A percentile compares a stretch with the other conserved stretches of the same genome.
These are phyloP conservation scores for Bagarius yarrelli DNA, from an alignment of 2,113 vertebrate species.

Conservation along the genomic window DNA sequence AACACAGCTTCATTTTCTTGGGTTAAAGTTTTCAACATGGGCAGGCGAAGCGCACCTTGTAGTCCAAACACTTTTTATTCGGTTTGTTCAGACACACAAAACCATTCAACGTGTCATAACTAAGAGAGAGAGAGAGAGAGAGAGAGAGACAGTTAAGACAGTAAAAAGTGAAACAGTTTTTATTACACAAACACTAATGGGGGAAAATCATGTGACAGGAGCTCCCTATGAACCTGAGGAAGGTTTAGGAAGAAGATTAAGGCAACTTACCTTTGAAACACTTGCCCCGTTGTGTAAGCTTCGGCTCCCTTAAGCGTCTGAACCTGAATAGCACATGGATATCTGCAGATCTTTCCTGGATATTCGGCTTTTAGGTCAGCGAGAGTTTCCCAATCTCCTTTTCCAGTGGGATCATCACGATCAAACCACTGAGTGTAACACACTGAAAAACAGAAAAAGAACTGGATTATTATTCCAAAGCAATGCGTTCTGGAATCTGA, in stretches of 20 bases:
- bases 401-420: slow-evolving; percentile 53
- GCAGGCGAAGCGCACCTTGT: slow-evolving; percentile 15
- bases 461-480: too few species aligned
- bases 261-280: neutral
- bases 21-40: neutral
- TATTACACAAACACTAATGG: neutral
- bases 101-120: slow-evolving; percentile 56
- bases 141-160: too few species aligned
- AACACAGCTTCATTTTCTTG: too few species aligned
- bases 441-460: neutral
- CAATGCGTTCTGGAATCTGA: too few species aligned
- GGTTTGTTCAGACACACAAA: slow-evolving; percentile 44
- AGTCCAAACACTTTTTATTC: neutral
- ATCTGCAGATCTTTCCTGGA: slow-evolving; percentile 53
- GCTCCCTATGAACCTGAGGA: too few species aligned
- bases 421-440: slow-evolving; percentile 35
- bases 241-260: too few species aligned
- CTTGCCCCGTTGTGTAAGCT: slow-evolving; percentile 47
- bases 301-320: slow-evolving; percentile 49
- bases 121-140: slow-evolving; percentile 30
- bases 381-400: slow-evolving; percentile 63
- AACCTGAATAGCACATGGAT: slow-evolving; percentile 53
- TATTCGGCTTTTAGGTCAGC: slow-evolving; percentile 42
- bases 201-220: too few species aligned
- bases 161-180: neutral